Conservation (phyloP, 2,888 invertebrate species). For the Agonopterix arenella region DNA sequence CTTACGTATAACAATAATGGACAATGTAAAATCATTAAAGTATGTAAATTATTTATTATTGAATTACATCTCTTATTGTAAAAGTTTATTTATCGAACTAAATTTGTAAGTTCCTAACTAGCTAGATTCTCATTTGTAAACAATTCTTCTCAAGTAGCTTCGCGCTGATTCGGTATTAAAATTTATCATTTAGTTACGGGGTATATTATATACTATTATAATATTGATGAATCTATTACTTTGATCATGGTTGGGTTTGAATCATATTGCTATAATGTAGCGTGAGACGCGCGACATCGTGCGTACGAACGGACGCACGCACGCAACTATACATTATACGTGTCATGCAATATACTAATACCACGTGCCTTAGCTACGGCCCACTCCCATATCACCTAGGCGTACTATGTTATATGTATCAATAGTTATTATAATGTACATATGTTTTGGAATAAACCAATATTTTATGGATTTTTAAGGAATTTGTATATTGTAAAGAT, state of each 20-base stretch:
- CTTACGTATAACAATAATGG: conserved; percentile 35
- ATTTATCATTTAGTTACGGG: conserved; percentile 35
- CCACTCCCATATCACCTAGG: conserved; percentile 70
- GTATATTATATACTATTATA: conserved; percentile 44
- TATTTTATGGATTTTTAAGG: conserved; percentile 76
- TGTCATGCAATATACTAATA: conserved; percentile 46
- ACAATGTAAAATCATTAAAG: conserved; percentile 50
- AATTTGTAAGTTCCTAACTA: conserved; percentile 75
- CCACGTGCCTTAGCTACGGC: conserved; percentile 72
- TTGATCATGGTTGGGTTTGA: conserved; percentile 28
- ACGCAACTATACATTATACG: conserved; percentile 2
- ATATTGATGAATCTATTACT: conserved; percentile 43
- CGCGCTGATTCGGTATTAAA: conserved; percentile 43
- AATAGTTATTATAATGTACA: conserved; percentile 70
- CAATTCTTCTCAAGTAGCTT: conserved; percentile 43
- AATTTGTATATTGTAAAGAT: conserved; percentile 78
- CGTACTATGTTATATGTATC: conserved; percentile 65
- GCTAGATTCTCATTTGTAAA: conserved; percentile 65
- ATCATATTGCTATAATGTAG: conserved; percentile 6
- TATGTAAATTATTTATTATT: conserved; percentile 71
- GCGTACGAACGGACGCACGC: conserved; percentile 5
- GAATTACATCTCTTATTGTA: conserved; percentile 49
- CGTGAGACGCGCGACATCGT: conserved; percentile 6
- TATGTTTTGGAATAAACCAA: conserved; percentile 73
- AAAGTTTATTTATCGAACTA: conserved; percentile 66